Evolutionary conservation across 2,113 vertebrate species (phyloP), one percentile per base, ranked within the genome.

Genomic region (Melanocharis versteri): DNA sequence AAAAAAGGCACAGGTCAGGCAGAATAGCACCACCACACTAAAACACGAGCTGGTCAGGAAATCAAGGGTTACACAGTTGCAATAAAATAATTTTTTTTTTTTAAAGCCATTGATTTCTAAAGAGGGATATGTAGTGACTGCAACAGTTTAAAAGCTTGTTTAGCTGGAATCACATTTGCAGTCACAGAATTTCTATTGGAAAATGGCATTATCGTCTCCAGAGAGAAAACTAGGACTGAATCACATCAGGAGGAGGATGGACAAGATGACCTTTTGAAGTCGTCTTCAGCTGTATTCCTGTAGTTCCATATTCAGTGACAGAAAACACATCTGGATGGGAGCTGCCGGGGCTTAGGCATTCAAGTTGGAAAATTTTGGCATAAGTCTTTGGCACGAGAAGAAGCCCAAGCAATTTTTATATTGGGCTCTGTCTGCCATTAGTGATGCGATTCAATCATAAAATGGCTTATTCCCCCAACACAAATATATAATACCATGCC

Each of bases 111-210:
- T 77, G 83, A 88, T 85, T 93, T 89, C 82, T 95, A 66, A 64
- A 87, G 39, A 72, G 23, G n/a, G 33, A 53, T 62, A 60, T 2
- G 8, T 39, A 62, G 61, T n/a, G n/a, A 72, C 66, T 70, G 60
- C 69, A 66, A 89, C 37, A 64, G 71, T 84, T 94, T 87, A 72
- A 94, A 97, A 91, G 80, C 78, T 84, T 73, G 80, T 77, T 94
- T 89, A 93, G 71, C 94, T 92, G 60, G 83, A 94, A 89, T 87
- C 73, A 42, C 60, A 81, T 83, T 64, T 83, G 76, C 85, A 87
- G 56, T 64, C 90, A 42, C 0, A 0, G 76, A 76, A 96, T 92
- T 95, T 92, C 68, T 89, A 78, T 14, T 53, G 64, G 68, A 83
- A 95, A 96, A 92, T 28, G 11, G 76, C 72, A 89, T 92, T 93